phyloP scores from a whole-genome alignment of 2,888 invertebrate genomes.

The Malthinus flaveolus region DNA sequence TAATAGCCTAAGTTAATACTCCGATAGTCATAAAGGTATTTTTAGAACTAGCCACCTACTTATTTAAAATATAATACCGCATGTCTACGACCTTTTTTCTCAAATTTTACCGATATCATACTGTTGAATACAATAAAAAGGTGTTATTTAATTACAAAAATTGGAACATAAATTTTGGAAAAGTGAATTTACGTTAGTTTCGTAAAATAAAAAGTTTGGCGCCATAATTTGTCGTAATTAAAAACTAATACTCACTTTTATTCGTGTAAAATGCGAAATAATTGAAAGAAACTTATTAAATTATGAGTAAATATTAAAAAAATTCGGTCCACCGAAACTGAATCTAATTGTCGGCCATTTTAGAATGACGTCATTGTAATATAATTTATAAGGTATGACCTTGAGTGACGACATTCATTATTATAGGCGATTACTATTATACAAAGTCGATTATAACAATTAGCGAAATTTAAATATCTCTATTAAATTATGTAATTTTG shows the following conservation, averaged over 20 bases:
- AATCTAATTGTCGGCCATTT: conserved; percentile 29
- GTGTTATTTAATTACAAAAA: background rate
- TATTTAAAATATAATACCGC: conserved; percentile 13
- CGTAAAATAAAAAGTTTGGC: background rate
- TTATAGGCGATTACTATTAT: no score
- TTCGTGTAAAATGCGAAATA: conserved; percentile 9
- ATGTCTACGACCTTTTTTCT: conserved; percentile 14
- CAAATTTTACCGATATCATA: background rate
- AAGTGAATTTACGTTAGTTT: background rate
- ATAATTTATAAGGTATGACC: background rate
- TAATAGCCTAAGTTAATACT: conserved; percentile 18
- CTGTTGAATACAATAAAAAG: background rate
- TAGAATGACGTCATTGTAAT: conserved; percentile 28
- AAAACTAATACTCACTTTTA: conserved; percentile 12
- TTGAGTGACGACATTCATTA: no score
- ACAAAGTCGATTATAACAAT: no score
- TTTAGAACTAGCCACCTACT: conserved; percentile 34
- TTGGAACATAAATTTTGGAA: background rate
- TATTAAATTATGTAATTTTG: no score
- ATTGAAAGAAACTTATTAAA: conserved; percentile 8
- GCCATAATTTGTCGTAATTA: background rate
- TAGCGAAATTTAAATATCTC: no score
- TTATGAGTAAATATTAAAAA: background rate
- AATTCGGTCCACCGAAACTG: background rate
- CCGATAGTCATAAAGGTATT: conserved; percentile 33